Conservation (phyloP, 2,797 vertebrate species). For the Pipistrellus kuhlii region DNA sequence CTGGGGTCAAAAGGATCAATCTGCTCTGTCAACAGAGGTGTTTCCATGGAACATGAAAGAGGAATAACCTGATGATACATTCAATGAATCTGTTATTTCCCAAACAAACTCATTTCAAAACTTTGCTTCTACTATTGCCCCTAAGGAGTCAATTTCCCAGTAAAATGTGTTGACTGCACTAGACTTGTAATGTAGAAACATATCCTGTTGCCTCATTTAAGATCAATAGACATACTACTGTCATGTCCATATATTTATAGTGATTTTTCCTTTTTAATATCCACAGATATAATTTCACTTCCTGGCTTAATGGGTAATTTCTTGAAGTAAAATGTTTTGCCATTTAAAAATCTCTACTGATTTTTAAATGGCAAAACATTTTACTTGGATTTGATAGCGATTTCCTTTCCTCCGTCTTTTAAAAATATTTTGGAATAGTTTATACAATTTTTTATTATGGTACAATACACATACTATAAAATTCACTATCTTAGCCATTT, state of each 20-base stretch:
- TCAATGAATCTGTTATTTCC: constrained; percentile 12
- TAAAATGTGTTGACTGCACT: neutral
- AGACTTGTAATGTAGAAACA: neutral
- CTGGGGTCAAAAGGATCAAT: neutral
- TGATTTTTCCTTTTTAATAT: constrained; percentile 48
- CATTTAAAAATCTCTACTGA: neutral
- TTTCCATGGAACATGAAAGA: neutral
- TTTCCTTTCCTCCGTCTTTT: constrained; percentile 10
- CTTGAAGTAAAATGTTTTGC: neutral
- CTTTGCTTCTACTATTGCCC: neutral
- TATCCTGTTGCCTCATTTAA: constrained; percentile 11
- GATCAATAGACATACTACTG: neutral
- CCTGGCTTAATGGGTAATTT: neutral
- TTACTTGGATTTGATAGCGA: neutral
- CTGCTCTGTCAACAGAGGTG: neutral
- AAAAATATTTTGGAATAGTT: neutral
- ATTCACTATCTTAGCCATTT: neutral
- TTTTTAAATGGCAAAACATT: constrained; percentile 3
- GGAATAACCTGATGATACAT: neutral
- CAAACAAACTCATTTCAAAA: constrained; percentile 20
- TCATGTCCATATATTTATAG: neutral
- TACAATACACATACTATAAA: neutral
- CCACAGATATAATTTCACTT: constrained; percentile 40
- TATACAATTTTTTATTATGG: neutral
- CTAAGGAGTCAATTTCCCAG: neutral